Evolutionary conservation across 2,888 invertebrate species (phyloP).

Genomic region (Melanostoma scalare): DNA sequence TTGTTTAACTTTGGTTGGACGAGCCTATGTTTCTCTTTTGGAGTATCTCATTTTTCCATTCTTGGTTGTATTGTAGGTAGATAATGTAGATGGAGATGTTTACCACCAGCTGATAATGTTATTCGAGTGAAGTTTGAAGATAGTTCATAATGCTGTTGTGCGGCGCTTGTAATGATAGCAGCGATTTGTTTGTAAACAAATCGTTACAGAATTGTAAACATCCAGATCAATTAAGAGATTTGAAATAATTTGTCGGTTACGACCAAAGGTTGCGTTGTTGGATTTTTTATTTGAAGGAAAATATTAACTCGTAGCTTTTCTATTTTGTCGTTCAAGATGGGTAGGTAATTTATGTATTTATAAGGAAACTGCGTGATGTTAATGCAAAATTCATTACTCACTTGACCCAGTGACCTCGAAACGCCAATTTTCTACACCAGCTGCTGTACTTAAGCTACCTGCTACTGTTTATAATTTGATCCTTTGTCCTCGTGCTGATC

Average conservation of each 20-base stretch:
- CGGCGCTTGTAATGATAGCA: conserved; percentile 24
- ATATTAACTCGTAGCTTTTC: too few relatives aligned
- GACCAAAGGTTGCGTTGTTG: conserved; percentile 1
- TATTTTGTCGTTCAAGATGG: too few relatives aligned
- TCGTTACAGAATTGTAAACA: conserved; percentile 50
- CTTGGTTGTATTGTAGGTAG: too few relatives aligned
- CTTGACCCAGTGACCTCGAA: conserved; percentile 55
- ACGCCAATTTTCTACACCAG: conserved; percentile 30
- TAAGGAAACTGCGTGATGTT: too few relatives aligned
- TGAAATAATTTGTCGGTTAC: conserved; percentile 1
- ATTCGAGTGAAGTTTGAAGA: conserved; percentile 7
- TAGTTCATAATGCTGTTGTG: conserved; percentile 12
- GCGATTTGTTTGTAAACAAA: conserved; percentile 59
- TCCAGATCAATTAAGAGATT: conserved; percentile 22
- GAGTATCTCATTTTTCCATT: too few relatives aligned
- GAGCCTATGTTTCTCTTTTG: too few relatives aligned
- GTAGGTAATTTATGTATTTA: too few relatives aligned
- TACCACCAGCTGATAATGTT: conserved; percentile 62
- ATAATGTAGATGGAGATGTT: neutral
- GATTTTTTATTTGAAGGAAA: too few relatives aligned
- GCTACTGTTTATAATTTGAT: conserved; percentile 39
- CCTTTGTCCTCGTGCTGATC: conserved; percentile 63
- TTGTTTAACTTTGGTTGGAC: too few relatives aligned
- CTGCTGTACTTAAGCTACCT: conserved; percentile 22
- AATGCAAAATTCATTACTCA: conserved; percentile 10